Conservation (phyloP, 2,888 invertebrate genomes). For the Automeris io region DNA sequence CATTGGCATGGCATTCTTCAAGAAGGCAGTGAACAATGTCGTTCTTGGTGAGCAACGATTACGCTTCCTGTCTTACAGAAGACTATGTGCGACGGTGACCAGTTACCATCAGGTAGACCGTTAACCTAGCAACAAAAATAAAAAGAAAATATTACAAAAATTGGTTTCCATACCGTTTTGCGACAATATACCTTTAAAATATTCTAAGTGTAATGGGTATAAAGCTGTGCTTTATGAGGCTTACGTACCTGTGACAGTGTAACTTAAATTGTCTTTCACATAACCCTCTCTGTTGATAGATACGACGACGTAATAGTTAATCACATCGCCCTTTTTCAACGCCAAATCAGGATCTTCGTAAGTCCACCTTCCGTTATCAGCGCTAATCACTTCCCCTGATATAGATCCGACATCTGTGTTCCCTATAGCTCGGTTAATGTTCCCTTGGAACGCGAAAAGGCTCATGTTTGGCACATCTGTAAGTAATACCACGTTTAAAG, state of each 20-base stretch:
- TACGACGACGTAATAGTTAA: constrained; percentile 79
- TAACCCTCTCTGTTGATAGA: constrained; percentile 67
- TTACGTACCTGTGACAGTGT: constrained; percentile 54
- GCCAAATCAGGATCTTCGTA: constrained; percentile 55
- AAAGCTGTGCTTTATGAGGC: too few relatives aligned
- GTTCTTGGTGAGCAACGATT: too few relatives aligned
- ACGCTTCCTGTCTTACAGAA: too few relatives aligned
- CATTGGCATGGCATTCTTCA: too few relatives aligned
- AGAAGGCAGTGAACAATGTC: too few relatives aligned
- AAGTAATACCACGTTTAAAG: constrained; percentile 17
- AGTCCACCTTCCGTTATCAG: constrained; percentile 69
- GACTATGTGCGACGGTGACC: too few relatives aligned
- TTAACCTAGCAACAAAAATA: too few relatives aligned
- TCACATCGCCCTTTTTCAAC: constrained; percentile 71
- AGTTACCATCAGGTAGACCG: too few relatives aligned
- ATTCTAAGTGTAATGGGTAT: too few relatives aligned
- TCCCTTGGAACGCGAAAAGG: constrained; percentile 81
- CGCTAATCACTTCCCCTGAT: constrained; percentile 53
- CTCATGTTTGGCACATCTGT: constrained; percentile 69
- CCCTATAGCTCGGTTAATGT: constrained; percentile 73
- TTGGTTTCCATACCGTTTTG: too few relatives aligned
- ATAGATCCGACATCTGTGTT: constrained; percentile 71
- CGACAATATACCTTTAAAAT: too few relatives aligned
- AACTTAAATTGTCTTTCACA: constrained; percentile 51
- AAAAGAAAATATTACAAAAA: too few relatives aligned